Base-by-base conservation (phyloP, 2,888 invertebrate species). In the Idaea straminata region DNA sequence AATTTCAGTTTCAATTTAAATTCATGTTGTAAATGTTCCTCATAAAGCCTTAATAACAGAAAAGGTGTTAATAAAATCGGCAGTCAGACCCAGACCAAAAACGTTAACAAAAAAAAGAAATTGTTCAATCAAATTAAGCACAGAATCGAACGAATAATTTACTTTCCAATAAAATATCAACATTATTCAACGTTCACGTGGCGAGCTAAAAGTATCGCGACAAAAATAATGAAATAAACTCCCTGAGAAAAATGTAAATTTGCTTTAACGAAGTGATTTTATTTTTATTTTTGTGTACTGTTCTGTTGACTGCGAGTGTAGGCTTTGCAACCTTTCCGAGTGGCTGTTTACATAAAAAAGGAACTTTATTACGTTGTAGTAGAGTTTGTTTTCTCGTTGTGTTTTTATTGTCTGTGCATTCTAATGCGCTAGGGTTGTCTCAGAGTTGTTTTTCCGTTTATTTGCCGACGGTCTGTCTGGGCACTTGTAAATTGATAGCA, bases 221-320 rank as follows among this genome's bases (percentile, higher is more conserved):
- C 59, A 73, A 77, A 78, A 78, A 81, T 82, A 84, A 83, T 80
- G 77, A 84, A 86, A 85, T 83, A 84, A 86, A 83, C 75, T 75
- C 75, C 74, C 73, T 74, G 80, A 83, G 85, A 81, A 83, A 87
- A 86, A 89, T 88, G 88, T 83, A 87, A 90, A 90, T 88, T 86
- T 85, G 75, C 80, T 86, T 83, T 88, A 88, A 90, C 89, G 88
- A 89, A 87, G 84, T 81, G 81, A 81, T 79, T 84, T 25, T 82
- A 80, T 84, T 87, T 86, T 83, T 85, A 80, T 85, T 85, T 75
- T 63, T 70, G 66, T 69, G 72, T 67, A 67, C 69, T 66, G 74
- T 76, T 77, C 77, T 74, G 74, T 75, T 75, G 74, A 74, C 83
- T 81, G 76, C 80, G 70, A 79, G 74, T 82, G 76, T 78, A 79